Percentiles rank a stretch among this genome's conserved stretches.
These are phyloP conservation scores for Burhinus oedicnemus DNA, from an alignment of 2,113 vertebrate species.

Conservation along the genomic window DNA sequence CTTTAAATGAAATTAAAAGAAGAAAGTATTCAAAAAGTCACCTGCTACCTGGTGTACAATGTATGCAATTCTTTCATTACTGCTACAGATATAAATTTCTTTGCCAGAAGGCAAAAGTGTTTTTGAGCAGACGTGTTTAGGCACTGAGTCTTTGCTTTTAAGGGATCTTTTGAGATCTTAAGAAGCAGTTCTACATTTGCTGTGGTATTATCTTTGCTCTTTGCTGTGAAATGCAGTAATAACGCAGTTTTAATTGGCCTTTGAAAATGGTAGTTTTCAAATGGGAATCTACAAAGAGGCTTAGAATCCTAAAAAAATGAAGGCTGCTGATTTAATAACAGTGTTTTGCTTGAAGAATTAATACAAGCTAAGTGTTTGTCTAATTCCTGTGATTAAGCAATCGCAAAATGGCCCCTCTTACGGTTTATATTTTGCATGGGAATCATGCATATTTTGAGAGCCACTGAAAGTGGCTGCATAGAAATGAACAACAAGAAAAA, in stretches of 20 bases:
- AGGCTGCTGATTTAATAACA: slow-evolving; percentile 22
- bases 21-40: not conserved
- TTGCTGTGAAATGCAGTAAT: slow-evolving; percentile 36
- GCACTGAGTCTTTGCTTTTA: slow-evolving; percentile 17
- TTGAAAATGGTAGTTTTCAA: slow-evolving; percentile 56
- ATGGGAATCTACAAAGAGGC: not conserved
- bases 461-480: not conserved
- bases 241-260: slow-evolving; percentile 25
- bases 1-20: slow-evolving; percentile 9
- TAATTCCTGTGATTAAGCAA: slow-evolving; percentile 1
- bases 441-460: slow-evolving; percentile 37
- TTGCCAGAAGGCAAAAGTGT: not conserved
- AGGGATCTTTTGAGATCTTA: not conserved
- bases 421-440: slow-evolving; percentile 39
- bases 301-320: slow-evolving; percentile 25
- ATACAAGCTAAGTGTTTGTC: not conserved
- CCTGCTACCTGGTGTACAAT: not conserved
- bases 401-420: not conserved
- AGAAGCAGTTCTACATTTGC: not conserved
- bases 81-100: not conserved
- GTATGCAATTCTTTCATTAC: not conserved
- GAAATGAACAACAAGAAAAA: not conserved
- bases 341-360: slow-evolving; percentile 18
- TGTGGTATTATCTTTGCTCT: slow-evolving; percentile 16
- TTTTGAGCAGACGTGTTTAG: slow-evolving; percentile 5